Percentiles rank a stretch among this genome's conserved stretches.
Evolutionary conservation across 1,140 invertebrate genomes (phyloP).

Genomic region (Nymphalis io): DNA sequence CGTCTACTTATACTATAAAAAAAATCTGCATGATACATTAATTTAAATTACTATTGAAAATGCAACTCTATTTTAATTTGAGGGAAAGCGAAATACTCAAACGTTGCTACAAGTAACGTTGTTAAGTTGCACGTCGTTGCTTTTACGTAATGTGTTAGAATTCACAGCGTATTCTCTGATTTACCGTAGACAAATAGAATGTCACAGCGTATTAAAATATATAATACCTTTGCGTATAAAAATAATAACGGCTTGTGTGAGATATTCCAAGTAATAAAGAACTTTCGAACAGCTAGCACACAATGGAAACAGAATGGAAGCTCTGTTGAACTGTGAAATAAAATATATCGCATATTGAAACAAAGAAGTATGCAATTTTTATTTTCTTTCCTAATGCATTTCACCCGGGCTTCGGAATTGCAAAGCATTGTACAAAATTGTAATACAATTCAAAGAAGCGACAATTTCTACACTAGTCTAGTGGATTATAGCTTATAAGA

Average conservation of each 20-base stretch:
- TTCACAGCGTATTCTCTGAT: neutral
- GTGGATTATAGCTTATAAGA: too few relatives aligned
- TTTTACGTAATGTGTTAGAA: neutral
- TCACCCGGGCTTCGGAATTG: slow-evolving; percentile 12
- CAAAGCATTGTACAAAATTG: neutral
- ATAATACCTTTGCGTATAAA: neutral
- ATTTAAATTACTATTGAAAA: too few relatives aligned
- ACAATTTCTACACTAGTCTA: neutral
- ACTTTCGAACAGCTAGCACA: neutral
- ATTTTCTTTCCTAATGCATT: slow-evolving; percentile 19
- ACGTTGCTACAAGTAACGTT: too few relatives aligned
- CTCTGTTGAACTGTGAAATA: neutral
- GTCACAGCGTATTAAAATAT: too few relatives aligned
- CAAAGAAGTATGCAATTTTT: slow-evolving; percentile 23
- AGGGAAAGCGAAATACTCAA: too few relatives aligned
- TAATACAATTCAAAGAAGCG: slow-evolving; percentile 9
- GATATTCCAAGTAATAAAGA: slow-evolving; percentile 10
- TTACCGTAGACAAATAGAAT: neutral
- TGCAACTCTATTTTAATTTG: too few relatives aligned
- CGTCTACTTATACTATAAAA: too few relatives aligned
- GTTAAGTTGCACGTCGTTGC: too few relatives aligned
- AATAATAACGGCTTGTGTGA: neutral
- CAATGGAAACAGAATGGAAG: slow-evolving; percentile 12
- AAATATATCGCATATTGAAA: slow-evolving; percentile 25
- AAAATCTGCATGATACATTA: too few relatives aligned